Conservation (phyloP, 2,113 vertebrate genomes). For the Cryptomyrus ogoouensis region DNA sequence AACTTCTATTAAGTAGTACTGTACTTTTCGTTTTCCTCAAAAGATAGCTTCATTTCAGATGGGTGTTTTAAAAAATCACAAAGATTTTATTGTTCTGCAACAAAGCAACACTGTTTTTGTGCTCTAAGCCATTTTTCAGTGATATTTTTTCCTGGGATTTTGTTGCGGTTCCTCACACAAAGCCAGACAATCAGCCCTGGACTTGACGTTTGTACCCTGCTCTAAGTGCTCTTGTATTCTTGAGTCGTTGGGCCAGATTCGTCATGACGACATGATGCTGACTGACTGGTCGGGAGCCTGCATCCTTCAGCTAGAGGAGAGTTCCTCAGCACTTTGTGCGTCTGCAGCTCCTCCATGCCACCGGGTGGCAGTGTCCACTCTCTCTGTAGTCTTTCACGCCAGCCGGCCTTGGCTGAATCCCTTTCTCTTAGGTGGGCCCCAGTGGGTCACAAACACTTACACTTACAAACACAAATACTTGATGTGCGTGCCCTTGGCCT, state of each 20-base stretch:
- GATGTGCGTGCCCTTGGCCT: conserved; percentile 4
- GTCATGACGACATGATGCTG: neutral
- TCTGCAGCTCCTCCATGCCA: neutral
- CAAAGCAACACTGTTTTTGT: neutral
- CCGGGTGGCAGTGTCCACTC: neutral
- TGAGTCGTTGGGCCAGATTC: neutral
- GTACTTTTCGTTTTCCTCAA: neutral
- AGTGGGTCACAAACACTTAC: conserved; percentile 4
- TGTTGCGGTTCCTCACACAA: neutral
- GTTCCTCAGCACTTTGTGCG: neutral
- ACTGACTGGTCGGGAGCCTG: neutral
- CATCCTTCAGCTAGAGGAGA: neutral
- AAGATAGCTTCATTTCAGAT: neutral
- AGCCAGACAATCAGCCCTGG: neutral
- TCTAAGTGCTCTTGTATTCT: conserved; percentile 9
- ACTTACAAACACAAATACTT: conserved; percentile 10
- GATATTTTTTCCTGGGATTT: conserved; percentile 7
- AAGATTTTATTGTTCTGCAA: neutral
- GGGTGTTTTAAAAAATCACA: neutral
- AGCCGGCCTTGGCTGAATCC: neutral
- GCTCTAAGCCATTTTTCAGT: conserved; percentile 7
- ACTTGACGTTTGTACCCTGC: neutral
- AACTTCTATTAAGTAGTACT: neutral
- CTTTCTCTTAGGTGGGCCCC: neutral
- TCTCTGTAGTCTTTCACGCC: neutral